Conservation (phyloP, 2,797 vertebrate genomes). For the Malurus leucopterus region DNA sequence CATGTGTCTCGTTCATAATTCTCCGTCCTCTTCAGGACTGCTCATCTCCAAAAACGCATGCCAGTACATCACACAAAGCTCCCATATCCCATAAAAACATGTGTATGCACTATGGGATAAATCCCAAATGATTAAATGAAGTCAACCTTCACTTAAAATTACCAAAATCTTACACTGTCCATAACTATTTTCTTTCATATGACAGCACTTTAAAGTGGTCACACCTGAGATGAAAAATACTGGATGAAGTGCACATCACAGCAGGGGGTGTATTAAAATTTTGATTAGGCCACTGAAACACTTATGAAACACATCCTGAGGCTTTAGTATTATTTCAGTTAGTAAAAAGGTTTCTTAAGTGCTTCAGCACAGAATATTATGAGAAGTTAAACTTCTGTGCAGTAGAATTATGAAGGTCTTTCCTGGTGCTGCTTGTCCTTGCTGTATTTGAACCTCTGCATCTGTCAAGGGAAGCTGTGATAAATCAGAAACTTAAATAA, state of each 20-base stretch:
- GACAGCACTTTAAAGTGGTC: background rate
- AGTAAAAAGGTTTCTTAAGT: background rate
- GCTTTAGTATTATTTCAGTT: background rate
- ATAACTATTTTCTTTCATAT: background rate
- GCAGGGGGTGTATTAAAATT: background rate
- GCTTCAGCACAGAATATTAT: background rate
- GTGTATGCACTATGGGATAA: background rate
- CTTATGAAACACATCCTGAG: background rate
- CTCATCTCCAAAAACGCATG: accelerated
- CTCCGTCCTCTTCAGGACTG: accelerated
- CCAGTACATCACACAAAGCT: background rate
- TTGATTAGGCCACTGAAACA: background rate
- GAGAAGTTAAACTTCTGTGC: background rate
- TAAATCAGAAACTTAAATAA: background rate
- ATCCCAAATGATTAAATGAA: background rate
- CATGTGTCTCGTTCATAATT: accelerated
- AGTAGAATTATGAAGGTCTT: background rate
- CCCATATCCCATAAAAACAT: background rate
- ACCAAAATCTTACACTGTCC: background rate
- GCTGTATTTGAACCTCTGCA: background rate
- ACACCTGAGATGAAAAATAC: background rate
- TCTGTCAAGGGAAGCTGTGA: background rate
- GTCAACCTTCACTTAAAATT: background rate
- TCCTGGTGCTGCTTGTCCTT: background rate
- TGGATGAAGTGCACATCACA: background rate